Percentiles rank a stretch among this genome's conserved stretches.
These are phyloP conservation scores for Ceratoteleas bidentatus DNA, from an alignment of 1,140 invertebrate species.

Conservation along the genomic window DNA sequence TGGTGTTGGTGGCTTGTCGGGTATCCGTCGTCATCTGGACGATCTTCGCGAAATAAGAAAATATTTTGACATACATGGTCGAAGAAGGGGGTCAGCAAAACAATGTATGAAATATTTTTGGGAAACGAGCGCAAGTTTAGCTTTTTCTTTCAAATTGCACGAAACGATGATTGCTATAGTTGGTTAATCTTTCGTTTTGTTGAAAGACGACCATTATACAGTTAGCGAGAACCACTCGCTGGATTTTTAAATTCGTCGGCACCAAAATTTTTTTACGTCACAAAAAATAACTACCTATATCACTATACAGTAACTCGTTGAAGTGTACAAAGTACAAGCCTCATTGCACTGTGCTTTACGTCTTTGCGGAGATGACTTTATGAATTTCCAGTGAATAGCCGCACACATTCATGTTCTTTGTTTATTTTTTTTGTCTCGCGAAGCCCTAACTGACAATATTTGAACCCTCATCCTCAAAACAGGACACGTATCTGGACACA, in stretches of 20 bases:
- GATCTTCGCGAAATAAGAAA: background rate
- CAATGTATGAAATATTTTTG: too few relatives aligned
- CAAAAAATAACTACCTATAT: slow-evolving; percentile 4
- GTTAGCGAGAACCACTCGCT: slow-evolving; percentile 43
- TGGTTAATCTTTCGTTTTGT: background rate
- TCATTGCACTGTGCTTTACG: background rate
- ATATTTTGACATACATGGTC: too few relatives aligned
- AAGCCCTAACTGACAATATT: background rate
- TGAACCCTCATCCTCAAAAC: background rate
- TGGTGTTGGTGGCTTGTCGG: background rate
- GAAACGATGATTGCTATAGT: background rate
- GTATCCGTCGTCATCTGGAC: background rate
- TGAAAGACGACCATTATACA: background rate
- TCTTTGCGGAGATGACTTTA: slow-evolving; percentile 8
- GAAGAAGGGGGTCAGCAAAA: too few relatives aligned
- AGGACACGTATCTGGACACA: background rate
- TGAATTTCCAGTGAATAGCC: background rate
- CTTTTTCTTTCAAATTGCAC: background rate
- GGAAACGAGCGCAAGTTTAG: too few relatives aligned
- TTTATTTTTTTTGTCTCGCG: background rate
- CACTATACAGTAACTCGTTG: slow-evolving; percentile 19
- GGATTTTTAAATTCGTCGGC: slow-evolving; percentile 60
- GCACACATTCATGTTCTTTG: slow-evolving; percentile 5
- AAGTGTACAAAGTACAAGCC: slow-evolving; percentile 34
- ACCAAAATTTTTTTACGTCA: slow-evolving; percentile 26